These are phyloP conservation scores for Aphidoletes aphidimyza DNA, from an alignment of 2,888 invertebrate genomes.

Conservation along the genomic window DNA sequence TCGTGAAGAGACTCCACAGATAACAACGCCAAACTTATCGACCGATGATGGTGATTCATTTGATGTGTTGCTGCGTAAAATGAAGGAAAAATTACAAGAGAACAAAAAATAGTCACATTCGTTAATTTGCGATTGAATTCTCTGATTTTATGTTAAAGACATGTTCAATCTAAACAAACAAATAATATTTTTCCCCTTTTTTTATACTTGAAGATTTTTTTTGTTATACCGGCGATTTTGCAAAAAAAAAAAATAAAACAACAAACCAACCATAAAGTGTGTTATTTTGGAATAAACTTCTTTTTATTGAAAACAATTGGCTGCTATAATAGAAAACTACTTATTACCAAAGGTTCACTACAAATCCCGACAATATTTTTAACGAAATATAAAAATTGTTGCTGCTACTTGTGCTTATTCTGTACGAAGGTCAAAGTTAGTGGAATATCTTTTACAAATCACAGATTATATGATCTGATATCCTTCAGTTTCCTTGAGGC, in stretches of 20 bases:
- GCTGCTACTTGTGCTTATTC: too few relatives aligned
- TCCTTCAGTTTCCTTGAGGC: too few relatives aligned
- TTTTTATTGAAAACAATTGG: neutral
- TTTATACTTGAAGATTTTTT: conserved; percentile 7
- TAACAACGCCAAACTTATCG: too few relatives aligned
- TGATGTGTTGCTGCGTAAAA: conserved; percentile 64
- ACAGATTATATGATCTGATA: too few relatives aligned
- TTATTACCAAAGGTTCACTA: neutral
- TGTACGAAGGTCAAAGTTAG: too few relatives aligned
- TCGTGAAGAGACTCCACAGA: conserved; percentile 16
- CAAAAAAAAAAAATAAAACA: neutral
- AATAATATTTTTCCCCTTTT: neutral
- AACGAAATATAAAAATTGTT: too few relatives aligned
- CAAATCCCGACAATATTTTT: too few relatives aligned
- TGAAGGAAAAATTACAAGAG: conserved; percentile 62
- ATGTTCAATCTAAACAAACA: neutral
- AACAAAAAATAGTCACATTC: conserved; percentile 44
- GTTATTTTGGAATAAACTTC: neutral
- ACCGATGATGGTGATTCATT: conserved; percentile 63
- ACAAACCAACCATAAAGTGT: neutral
- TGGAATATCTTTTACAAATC: too few relatives aligned
- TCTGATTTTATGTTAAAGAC: neutral
- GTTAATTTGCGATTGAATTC: neutral
- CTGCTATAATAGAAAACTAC: neutral
- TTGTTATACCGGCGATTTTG: conserved; percentile 24